Base-by-base conservation (phyloP, 1,140 invertebrate genomes). In the Hirudo medicinalis region DNA sequence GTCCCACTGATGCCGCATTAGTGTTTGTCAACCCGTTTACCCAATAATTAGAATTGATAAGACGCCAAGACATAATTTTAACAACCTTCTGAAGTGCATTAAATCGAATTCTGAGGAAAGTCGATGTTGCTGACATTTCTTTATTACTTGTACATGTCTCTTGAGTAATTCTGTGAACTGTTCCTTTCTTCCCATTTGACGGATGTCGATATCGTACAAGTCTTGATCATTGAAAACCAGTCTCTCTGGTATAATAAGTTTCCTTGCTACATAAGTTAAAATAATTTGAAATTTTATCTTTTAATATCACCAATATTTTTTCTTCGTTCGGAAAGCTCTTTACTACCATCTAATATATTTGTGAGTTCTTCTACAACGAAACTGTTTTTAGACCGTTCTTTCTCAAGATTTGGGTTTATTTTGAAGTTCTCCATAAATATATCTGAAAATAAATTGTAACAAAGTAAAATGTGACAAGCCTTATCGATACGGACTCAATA, bases 321-420 rank as follows among this genome's bases (percentile, higher is more conserved):
- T 40, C 67, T 69, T 69, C 67, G 67, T 20, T 70, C 55, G 36
- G 74, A n/a, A 67, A 71, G 22, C 63, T 29, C 55, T 72, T 40
- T 43, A 71, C 60, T 53, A 72, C 67, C 19, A 36, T 71, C 53
- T 40, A 72, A 27, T 53, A 71, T 19, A 54, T 43, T 54, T 54
- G 43, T 69, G 54, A 66, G 22, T 32, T 63, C 57, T 32, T 63
- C 57, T 19, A 22, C 57, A 63, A 25, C 57, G 29, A 63, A 63
- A 22, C 22, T 25, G 29, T n/a, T 63, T 20, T 63, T 63, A 22
- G 22, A 25, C 29, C 57, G 22, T 63, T 63, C 57, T 25, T 1
- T 25, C 29, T 8, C 57, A 22, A 63, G 29, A 9, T 25, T 25
- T n/a, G 57, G 57, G 19, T 63, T 63, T 32, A 63, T 2, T 5